Evolutionary conservation across 92 coral and sea anemone species (phyloP), one percentile per base, ranked within the genome.

Genomic region (Epizoanthus scotinus): DNA sequence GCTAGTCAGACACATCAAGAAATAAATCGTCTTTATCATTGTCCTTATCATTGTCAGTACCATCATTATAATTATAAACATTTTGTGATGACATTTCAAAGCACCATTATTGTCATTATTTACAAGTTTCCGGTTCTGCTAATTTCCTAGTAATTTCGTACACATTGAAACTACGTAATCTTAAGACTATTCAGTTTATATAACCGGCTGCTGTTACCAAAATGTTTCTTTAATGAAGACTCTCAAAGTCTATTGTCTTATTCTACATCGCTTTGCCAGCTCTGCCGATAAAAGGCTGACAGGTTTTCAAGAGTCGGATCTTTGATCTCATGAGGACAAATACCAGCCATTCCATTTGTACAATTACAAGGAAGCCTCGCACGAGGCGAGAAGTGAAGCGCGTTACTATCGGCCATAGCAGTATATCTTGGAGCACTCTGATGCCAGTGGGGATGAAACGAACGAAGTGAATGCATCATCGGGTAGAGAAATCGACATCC

Each of bases 401-500:
- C 13, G 47, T 60, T 40, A 34, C 81, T 26, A 1, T 38, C 68
- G 3, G 22, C 15, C 38, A 31, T 47, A 12, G 52, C 55, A 24
- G 68, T 22, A 44, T 36, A 59, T 22, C 58, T 34, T 57, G 38
- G 15, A 34, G 67, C 54, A 60, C 5, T 15, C 19, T 63, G 81
- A 75, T 75, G 36, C 81, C 58, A 75, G 63, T 25, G 27, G 18
- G 53, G 15, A 21, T 54, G 81, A 8, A 36, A 18, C 18, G 67
- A 49, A 14, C 17, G 81, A 6, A 56, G 19, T 34, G 57, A 14
- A 36, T 75, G 57, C 8, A 56, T 49, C 44, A 59, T 38, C 5
- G 81, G 69, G 40, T 10, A 59, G 17, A 36, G 47, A 53, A 75
- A 59, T 24, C 44, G 81, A 21, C 81, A 75, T 59, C 56, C 9